A percentile compares a stretch with the other conserved stretches of the same genome.
Conservation (phyloP, 1,140 invertebrate species). For the Drosophila biarmipes region DNA sequence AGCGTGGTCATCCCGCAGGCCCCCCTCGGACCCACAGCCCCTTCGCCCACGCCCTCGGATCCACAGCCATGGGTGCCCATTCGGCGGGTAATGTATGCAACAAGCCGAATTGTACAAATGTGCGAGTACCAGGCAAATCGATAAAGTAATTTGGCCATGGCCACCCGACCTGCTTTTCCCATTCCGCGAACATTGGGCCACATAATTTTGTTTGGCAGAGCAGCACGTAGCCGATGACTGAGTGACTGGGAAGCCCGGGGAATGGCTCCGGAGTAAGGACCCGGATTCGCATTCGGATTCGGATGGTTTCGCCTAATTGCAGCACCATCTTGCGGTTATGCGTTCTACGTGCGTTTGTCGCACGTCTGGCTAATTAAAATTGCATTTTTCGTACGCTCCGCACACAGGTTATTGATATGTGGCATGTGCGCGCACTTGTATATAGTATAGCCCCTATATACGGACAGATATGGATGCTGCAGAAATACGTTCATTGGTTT, state of each 20-base stretch:
- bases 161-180: constrained; percentile 44
- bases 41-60: background rate
- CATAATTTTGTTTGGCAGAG: constrained; percentile 79
- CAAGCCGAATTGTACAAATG: constrained; percentile 77
- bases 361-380: constrained; percentile 81
- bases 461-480: constrained; percentile 2
- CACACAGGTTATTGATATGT: constrained; percentile 64
- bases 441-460: background rate
- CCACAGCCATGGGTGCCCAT: background rate
- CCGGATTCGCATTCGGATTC: background rate
- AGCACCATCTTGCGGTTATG: constrained; percentile 79
- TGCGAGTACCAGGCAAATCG: constrained; percentile 73
- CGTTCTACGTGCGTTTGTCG: constrained; percentile 76
- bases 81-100: constrained; percentile 70
- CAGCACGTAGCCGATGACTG: constrained; percentile 65
- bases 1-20: constrained; percentile 62
- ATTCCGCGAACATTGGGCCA: constrained; percentile 65
- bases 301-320: constrained; percentile 69
- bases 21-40: background rate
- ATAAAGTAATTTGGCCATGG: constrained; percentile 81
- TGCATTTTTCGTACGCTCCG: constrained; percentile 69
- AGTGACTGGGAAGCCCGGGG: constrained; percentile 31
- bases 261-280: background rate
- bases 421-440: constrained; percentile 31
- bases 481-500: constrained; percentile 11